A percentile compares a stretch with the other conserved stretches of the same genome.
These are phyloP conservation scores for Oryzias celebensis DNA, from an alignment of 2,113 vertebrate genomes.

Conservation along the genomic window DNA sequence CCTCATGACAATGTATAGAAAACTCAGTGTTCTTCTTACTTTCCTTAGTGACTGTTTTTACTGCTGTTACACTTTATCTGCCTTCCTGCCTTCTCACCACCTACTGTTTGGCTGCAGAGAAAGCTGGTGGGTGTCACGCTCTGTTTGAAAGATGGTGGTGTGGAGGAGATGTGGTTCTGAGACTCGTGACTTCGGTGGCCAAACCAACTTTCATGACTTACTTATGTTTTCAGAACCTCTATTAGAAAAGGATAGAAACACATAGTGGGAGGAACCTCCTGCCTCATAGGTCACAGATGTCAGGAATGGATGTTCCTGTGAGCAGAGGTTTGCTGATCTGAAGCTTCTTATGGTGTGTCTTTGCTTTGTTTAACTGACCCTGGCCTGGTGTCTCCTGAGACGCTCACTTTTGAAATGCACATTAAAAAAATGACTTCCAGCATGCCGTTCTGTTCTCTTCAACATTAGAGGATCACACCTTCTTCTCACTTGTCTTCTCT, in stretches of 20 bases:
- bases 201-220: slow-evolving; percentile 28
- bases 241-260: slow-evolving; percentile 6
- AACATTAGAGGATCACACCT: not conserved
- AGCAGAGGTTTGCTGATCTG: slow-evolving; percentile 15
- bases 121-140: slow-evolving; percentile 54
- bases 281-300: slow-evolving; percentile 20
- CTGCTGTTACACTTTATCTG: slow-evolving; percentile 26
- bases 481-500: no score
- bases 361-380: slow-evolving; percentile 11
- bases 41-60: not conserved
- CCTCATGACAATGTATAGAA: not conserved
- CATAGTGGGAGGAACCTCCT: slow-evolving; percentile 30
- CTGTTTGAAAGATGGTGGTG: slow-evolving; percentile 26
- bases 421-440: not conserved
- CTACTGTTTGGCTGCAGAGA: slow-evolving; percentile 57
- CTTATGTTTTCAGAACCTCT: slow-evolving; percentile 18
- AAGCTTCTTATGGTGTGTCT: not conserved
- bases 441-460: not conserved
- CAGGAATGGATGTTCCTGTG: slow-evolving; percentile 9
- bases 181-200: slow-evolving; percentile 21
- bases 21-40: not conserved
- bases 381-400: not conserved
- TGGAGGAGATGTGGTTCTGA: slow-evolving; percentile 51
- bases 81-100: slow-evolving; percentile 36
- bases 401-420: not conserved